phyloP scores from a whole-genome alignment of 2,888 invertebrate species.

The Xestobium rufovillosum region DNA sequence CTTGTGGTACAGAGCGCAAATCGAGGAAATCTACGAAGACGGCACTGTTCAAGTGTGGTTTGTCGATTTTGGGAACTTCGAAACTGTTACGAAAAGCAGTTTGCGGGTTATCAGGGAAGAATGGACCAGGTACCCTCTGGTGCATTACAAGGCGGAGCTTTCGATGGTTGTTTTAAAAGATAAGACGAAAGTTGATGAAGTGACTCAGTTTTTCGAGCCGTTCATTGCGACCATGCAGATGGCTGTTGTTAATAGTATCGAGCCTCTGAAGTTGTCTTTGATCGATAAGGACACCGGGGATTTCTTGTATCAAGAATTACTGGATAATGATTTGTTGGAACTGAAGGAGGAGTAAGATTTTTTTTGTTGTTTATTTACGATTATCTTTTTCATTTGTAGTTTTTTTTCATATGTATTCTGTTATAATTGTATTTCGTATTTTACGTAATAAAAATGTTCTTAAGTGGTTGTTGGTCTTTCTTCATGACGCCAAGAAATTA shows the following conservation, averaged over 20 bases:
- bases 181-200: constrained; percentile 9
- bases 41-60: constrained; percentile 55
- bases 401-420: no score
- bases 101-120: constrained; percentile 47
- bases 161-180: constrained; percentile 28
- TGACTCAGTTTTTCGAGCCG: constrained; percentile 23
- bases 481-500: no score
- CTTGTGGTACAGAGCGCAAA: constrained; percentile 65
- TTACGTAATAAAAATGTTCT: no score
- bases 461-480: no score
- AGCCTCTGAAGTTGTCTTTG: constrained; percentile 30
- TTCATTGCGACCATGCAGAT: constrained; percentile 23
- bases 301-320: constrained; percentile 29
- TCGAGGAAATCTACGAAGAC: constrained; percentile 47
- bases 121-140: constrained; percentile 48
- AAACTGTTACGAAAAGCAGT: constrained; percentile 44
- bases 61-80: constrained; percentile 68
- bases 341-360: no score
- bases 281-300: constrained; percentile 25
- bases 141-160: constrained; percentile 46
- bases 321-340: constrained; percentile 22
- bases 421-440: no score
- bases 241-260: constrained; percentile 24
- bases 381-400: no score
- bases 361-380: neutral